Evolutionary conservation across 2,113 vertebrate species (phyloP).

Genomic region (Marmota flaviventris): DNA sequence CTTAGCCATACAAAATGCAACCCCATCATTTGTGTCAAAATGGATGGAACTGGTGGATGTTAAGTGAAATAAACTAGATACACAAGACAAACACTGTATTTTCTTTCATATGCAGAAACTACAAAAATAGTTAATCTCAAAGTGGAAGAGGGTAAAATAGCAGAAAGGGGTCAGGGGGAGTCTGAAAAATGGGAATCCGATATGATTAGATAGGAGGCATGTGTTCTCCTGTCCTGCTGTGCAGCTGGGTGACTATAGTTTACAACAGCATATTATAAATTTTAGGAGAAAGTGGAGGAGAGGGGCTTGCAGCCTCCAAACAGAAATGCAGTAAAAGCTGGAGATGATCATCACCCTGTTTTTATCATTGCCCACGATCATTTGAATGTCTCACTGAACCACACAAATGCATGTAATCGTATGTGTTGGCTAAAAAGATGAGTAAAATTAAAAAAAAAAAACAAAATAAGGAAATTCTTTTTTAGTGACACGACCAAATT

Average conservation of each 20-base stretch:
- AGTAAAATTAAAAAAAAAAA: not conserved
- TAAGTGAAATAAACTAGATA: not conserved
- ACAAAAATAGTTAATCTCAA: not conserved
- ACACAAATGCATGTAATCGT: too few relatives aligned
- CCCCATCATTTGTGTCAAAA: not conserved
- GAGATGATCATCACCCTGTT: too few relatives aligned
- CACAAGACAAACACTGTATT: not conserved
- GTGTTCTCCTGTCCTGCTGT: not conserved
- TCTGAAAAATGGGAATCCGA: too few relatives aligned
- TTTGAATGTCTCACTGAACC: too few relatives aligned
- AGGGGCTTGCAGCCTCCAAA: not conserved
- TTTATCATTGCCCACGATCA: too few relatives aligned
- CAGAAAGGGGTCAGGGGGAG: not conserved
- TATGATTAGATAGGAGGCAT: too few relatives aligned
- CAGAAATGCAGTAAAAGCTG: too few relatives aligned
- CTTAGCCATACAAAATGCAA: not conserved
- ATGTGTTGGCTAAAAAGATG: not conserved
- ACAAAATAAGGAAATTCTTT: not conserved
- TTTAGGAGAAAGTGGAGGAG: not conserved
- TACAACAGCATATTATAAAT: too few relatives aligned
- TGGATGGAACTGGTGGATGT: not conserved
- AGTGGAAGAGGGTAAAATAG: not conserved
- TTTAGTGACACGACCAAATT: not conserved
- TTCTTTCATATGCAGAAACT: not conserved
- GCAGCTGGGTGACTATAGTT: accelerated